Evolutionary conservation across 2,113 vertebrate species (phyloP).

Genomic region (chimpanzee (Pan troglodytes)): NHGRI_mPanTro3-v2.1_pri NC_072416.2:67054001-67054500

Average conservation of each 20-base stretch:
- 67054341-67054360: too few relatives aligned
- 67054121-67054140: neutral
- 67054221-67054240: slow-evolving; percentile 24
- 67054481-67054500: too few relatives aligned
- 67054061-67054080: slow-evolving; percentile 54
- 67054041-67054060: neutral
- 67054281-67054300: too few relatives aligned
- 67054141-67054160: slow-evolving; percentile 30
- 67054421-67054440: too few relatives aligned
- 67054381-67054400: too few relatives aligned
- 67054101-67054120: neutral
- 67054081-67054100: neutral
- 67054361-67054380: too few relatives aligned
- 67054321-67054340: too few relatives aligned
- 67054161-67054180: slow-evolving; percentile 34
- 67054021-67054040: neutral
- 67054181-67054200: slow-evolving; percentile 35
- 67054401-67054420: too few relatives aligned
- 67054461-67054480: too few relatives aligned
- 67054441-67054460: too few relatives aligned
- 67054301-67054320: too few relatives aligned
- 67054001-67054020: slow-evolving; percentile 16
- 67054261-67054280: too few relatives aligned
- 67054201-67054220: neutral
- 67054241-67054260: neutral